Conservation (phyloP, 2,888 invertebrate genomes). For the Tineola bisselliella region DNA sequence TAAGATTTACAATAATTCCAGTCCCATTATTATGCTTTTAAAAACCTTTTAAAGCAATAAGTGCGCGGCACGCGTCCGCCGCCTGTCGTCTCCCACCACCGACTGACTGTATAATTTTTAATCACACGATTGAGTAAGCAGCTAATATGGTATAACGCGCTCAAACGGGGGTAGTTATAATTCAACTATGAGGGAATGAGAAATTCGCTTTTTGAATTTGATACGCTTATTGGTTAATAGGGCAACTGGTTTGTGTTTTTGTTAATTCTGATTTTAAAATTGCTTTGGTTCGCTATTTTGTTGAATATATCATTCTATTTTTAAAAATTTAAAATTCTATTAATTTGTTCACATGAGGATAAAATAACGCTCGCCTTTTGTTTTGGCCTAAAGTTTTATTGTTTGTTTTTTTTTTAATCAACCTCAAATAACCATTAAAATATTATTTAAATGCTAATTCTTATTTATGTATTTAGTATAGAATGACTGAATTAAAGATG, state of each 20-base stretch:
- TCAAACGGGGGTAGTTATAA: slow-evolving; percentile 29
- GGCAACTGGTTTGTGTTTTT: neutral
- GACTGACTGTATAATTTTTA: slow-evolving; percentile 54
- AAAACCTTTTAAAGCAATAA: slow-evolving; percentile 48
- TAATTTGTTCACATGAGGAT: too few relatives aligned
- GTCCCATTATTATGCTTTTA: slow-evolving; percentile 42
- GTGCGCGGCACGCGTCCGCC: slow-evolving; percentile 17
- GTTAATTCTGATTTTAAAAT: too few relatives aligned
- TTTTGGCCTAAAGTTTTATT: too few relatives aligned
- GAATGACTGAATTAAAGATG: too few relatives aligned
- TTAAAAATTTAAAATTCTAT: too few relatives aligned
- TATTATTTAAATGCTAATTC: too few relatives aligned
- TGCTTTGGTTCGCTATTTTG: too few relatives aligned
- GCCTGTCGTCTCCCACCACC: slow-evolving; percentile 12
- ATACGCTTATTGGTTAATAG: slow-evolving; percentile 12
- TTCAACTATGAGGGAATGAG: slow-evolving; percentile 21
- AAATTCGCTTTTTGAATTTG: slow-evolving; percentile 16
- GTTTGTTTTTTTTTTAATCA: too few relatives aligned
- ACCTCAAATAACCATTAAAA: too few relatives aligned
- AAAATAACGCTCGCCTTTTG: too few relatives aligned
- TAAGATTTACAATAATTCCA: slow-evolving; percentile 10
- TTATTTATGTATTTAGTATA: too few relatives aligned
- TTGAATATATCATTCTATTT: too few relatives aligned
- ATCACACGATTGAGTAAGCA: slow-evolving; percentile 64
- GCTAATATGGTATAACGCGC: slow-evolving; percentile 61